A percentile compares a stretch with the other conserved stretches of the same genome.
Conservation (phyloP, 2,797 vertebrate genomes). For the Semotilus atromaculatus region DNA sequence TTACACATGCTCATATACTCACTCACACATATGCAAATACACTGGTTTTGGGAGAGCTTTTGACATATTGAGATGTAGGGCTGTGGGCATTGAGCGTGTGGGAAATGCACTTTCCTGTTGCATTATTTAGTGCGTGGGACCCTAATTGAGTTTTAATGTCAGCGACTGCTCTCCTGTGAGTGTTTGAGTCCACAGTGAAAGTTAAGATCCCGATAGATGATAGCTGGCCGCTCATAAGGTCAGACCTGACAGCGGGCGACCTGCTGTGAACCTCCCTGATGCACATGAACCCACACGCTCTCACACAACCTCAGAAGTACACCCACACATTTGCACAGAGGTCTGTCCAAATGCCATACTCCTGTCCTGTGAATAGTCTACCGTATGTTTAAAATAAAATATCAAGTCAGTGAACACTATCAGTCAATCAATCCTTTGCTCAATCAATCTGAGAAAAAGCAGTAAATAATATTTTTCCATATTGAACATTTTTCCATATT, state of each 20-base stretch:
- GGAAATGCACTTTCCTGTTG: constrained; percentile 80
- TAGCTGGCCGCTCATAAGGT: constrained; percentile 77
- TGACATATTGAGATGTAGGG: constrained; percentile 77
- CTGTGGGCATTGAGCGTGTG: constrained; percentile 67
- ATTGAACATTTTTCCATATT: not conserved
- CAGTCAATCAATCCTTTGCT: not conserved
- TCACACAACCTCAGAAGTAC: constrained; percentile 30
- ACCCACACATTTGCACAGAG: constrained; percentile 7
- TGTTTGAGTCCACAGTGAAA: constrained; percentile 73
- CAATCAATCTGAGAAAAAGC: not conserved
- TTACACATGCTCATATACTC: constrained; percentile 1
- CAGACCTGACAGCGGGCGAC: constrained; percentile 64
- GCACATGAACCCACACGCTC: constrained; percentile 36
- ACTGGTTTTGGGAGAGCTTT: constrained; percentile 48
- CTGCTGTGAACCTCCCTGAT: constrained; percentile 60
- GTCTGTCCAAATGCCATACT: not conserved
- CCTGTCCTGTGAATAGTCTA: not conserved
- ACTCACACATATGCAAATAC: constrained; percentile 35
- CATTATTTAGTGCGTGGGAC: constrained; percentile 81
- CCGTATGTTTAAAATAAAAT: not conserved
- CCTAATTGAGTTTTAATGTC: constrained; percentile 86
- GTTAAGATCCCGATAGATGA: constrained; percentile 81
- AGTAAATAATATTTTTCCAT: not conserved
- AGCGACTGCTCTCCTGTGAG: constrained; percentile 74
- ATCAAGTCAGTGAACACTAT: not conserved